Evolutionary conservation across 2,888 invertebrate genomes (phyloP).

Genomic region (Cheilosia grossa): DNA sequence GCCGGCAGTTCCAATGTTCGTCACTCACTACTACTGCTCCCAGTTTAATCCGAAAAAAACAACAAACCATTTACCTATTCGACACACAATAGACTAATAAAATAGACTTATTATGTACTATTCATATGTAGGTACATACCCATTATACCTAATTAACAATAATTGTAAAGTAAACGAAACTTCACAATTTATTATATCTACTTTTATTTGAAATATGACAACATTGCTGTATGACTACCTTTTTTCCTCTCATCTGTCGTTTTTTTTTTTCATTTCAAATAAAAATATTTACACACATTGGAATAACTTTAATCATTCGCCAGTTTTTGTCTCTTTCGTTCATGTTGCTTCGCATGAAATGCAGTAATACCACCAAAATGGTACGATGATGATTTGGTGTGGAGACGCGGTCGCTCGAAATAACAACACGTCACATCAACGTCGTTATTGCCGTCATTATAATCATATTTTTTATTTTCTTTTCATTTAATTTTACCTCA

Average conservation of each 20-base stretch:
- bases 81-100: conserved; percentile 30
- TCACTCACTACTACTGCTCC: not conserved
- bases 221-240: conserved; percentile 54
- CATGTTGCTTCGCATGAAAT: conserved; percentile 3
- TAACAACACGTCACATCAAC: conserved; percentile 75
- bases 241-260: conserved; percentile 66
- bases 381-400: conserved; percentile 59
- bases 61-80: conserved; percentile 35
- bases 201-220: conserved; percentile 60
- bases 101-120: not conserved
- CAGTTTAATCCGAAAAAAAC: conserved; percentile 40
- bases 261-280: conserved; percentile 16
- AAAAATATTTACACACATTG: not conserved
- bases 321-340: conserved; percentile 47
- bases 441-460: conserved; percentile 73
- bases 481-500: conserved; percentile 31
- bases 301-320: conserved; percentile 38
- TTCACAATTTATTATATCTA: not conserved
- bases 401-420: conserved; percentile 50
- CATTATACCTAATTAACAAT: conserved; percentile 15
- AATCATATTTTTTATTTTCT: conserved; percentile 62
- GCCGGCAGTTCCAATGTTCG: too few species aligned
- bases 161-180: not conserved
- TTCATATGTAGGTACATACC: too few species aligned
- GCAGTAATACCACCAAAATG: conserved; percentile 37